phyloP scores from a whole-genome alignment of 2,113 vertebrate genomes.

The Suncus etruscus region DNA sequence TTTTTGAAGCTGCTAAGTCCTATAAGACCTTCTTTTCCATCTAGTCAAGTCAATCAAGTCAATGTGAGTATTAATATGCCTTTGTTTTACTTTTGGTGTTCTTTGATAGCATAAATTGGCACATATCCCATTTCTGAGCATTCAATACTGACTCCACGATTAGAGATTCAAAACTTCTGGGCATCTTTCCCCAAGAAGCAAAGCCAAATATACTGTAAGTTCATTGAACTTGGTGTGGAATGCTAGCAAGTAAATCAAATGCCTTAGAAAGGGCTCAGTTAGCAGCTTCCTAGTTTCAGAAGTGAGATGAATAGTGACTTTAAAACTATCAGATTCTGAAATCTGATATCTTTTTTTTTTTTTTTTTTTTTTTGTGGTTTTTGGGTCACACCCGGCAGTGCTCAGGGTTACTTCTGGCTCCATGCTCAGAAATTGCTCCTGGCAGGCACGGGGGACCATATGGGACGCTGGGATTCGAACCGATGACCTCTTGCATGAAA shows the following conservation, averaged over 20 bases:
- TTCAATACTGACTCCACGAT: conserved; percentile 45
- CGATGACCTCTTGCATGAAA: no score
- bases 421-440: no score
- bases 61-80: conserved; percentile 45
- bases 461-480: no score
- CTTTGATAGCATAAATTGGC: conserved; percentile 57
- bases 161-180: conserved; percentile 72
- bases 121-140: conserved; percentile 43
- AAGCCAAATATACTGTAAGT: conserved; percentile 61
- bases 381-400: no score
- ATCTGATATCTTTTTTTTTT: no score
- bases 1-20: conserved; percentile 10
- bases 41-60: conserved; percentile 38
- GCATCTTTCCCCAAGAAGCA: conserved; percentile 63
- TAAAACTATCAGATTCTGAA: not conserved
- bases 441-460: no score
- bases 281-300: not conserved
- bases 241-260: conserved; percentile 62
- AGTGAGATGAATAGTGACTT: not conserved
- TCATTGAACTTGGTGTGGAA: conserved; percentile 61
- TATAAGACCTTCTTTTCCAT: conserved; percentile 65
- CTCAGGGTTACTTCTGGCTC: no score
- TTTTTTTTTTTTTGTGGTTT: no score
- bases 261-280: conserved; percentile 8
- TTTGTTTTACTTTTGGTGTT: conserved; percentile 62